Evolutionary conservation across 1,140 invertebrate genomes (phyloP), one percentile per base, ranked within the genome.

Genomic region (Radopholus similis): DNA sequence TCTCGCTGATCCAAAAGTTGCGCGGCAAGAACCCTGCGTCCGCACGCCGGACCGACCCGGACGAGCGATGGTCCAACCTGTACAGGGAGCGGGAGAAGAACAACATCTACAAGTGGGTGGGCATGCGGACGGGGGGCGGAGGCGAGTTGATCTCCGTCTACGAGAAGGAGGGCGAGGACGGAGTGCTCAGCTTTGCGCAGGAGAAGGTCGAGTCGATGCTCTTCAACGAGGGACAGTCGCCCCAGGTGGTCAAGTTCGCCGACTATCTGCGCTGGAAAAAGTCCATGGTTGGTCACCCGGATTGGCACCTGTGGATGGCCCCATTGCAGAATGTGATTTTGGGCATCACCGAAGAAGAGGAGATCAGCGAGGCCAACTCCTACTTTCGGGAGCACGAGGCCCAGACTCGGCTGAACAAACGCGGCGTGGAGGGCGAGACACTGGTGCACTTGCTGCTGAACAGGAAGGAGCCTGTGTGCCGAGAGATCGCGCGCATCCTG

Each of bases 371-470:
- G 67, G 30, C 77, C 70, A 64, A 71, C 71, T 58, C 73, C 65
- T 47, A 78, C 64, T 75, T 85, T 77, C 56, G 83, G 64, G 69
- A 83, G 70, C 91, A 94, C 82, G 89, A 91, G 68, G 91, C 91
- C 0, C 95, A 93, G 80, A 97, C 95, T 94, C 91, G 95, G 83
- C 91, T 97, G 89, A 90, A 93, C 73, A 92, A 93, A 81, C 86
- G 94, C 35, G 94, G 94, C 0, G 91, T 92, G 0, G 85, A 97
- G 0, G 95, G 95, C 0, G 95, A 98, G 85, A 93, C 90, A 2
- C 83, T 96, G 3, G 86, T 97, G 4, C 95, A 98, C 80, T 89
- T 98, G 0, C 87, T 95, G 8, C 93, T 96, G 68, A 93, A 96
- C 63, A 93, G 92, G 78, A 92, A 96, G 83, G 93, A 91, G 0